Base-by-base conservation (phyloP, 2,113 vertebrate species). In the Bagarius yarrelli region DNA sequence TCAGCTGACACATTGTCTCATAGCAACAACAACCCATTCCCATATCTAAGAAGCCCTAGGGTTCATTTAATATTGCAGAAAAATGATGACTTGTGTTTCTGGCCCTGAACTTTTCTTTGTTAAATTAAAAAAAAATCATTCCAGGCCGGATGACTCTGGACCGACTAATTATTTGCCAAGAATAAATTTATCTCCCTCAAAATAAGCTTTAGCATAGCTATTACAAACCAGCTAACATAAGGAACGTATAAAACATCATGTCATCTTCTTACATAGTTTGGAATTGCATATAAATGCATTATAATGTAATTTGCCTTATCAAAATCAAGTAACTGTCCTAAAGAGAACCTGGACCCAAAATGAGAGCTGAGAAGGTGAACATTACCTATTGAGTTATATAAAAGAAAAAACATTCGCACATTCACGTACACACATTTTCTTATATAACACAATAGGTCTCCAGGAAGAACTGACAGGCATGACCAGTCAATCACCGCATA, bases 1-100 rank as follows among this genome's bases (percentile, higher is more conserved):
- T 81, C 80, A 82, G 76, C 74, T 73, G 66, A 82, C 36, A 73
- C 78, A 59, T 59, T 59, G 81, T 83, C 61, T 84, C 82, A 78
- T 79, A 79, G 80, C 80, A 84, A 84, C 84, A 83, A 56, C 40
- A 79, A 61, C 14, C 57, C n/a, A 50, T 71, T 74, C 44, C 56
- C n/a, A 84, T 61, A 30, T n/a, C 61, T 69, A 34, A 61, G 63
- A 36, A 27, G 50, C 50, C 47, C 8, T 23, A 52, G 55, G 73
- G 27, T 74, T 36, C 40, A 40, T 73, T 63, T 64, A 61, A 40
- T 81, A 72, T 52, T 27, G 30, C 44, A 70, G 19, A 53, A 61
- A 57, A 72, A 78, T 27, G 23, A 76, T 19, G 75, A 63, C 56
- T 61, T 77, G 30, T 60, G 18, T 6, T 59, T 47, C 25, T 71